phyloP scores from a whole-genome alignment of 1,140 invertebrate genomes.

The Pissodes strobi region DNA sequence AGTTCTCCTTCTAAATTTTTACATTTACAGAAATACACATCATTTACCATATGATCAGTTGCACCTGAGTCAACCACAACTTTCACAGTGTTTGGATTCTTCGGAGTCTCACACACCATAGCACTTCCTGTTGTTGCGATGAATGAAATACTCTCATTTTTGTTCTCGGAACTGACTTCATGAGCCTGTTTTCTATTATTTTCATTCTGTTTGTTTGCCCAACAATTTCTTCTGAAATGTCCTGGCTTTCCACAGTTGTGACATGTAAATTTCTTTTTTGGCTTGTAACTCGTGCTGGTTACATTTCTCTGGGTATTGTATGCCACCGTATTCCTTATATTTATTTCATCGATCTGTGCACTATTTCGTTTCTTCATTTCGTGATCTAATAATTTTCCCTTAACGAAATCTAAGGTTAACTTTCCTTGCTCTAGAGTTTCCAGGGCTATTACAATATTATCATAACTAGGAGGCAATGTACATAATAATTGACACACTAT shows the following conservation, averaged over 20 bases:
- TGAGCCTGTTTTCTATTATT: background rate
- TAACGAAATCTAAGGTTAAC: slow-evolving; percentile 42
- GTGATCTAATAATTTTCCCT: slow-evolving; percentile 7
- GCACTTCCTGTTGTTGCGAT: background rate
- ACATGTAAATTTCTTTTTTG: background rate
- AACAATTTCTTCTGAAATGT: slow-evolving; percentile 11
- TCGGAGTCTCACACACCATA: background rate
- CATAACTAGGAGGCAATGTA: slow-evolving; percentile 50
- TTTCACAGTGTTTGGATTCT: too few species aligned
- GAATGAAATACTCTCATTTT: background rate
- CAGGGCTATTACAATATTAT: slow-evolving; percentile 54
- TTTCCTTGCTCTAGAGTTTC: slow-evolving; percentile 54
- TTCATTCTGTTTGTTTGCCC: background rate
- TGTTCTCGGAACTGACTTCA: background rate
- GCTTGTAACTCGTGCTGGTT: background rate
- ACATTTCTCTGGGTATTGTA: background rate
- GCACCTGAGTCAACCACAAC: too few species aligned
- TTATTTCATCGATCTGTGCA: slow-evolving; percentile 10
- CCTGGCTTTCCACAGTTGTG: slow-evolving; percentile 13
- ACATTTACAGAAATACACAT: too few species aligned
- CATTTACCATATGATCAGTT: too few species aligned
- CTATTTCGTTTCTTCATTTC: slow-evolving; percentile 1
- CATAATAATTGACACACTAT: slow-evolving; percentile 51
- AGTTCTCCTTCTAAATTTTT: slow-evolving; percentile 4
- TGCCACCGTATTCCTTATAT: background rate